Conservation (phyloP, 2,888 invertebrate genomes). For the Neria commutata region DNA sequence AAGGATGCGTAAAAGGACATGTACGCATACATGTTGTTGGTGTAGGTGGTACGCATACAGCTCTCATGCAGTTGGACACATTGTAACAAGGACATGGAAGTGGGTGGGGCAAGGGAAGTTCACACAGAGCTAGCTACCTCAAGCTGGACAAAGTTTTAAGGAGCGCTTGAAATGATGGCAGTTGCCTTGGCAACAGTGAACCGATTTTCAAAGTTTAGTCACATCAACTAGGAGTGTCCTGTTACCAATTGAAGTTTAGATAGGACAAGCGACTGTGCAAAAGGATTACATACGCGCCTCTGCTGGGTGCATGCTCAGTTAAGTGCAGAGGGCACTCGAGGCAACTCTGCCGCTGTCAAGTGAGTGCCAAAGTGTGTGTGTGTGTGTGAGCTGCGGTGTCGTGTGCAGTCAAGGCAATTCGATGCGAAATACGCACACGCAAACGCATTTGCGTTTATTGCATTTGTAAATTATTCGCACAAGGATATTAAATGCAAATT, state of each 20-base stretch:
- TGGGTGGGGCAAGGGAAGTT: not conserved
- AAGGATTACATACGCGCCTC: too few species aligned
- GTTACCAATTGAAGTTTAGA: too few species aligned
- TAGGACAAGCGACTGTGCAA: too few species aligned
- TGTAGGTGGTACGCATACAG: too few species aligned
- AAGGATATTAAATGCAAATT: conserved; percentile 62
- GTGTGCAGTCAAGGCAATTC: not conserved
- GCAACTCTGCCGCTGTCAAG: not conserved
- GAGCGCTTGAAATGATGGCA: too few species aligned
- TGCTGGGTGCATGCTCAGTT: not conserved
- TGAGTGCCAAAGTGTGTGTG: not conserved
- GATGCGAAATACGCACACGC: conserved; percentile 42
- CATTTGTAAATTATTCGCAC: conserved; percentile 63
- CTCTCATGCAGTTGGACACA: too few species aligned
- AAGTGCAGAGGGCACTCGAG: not conserved
- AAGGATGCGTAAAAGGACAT: not conserved
- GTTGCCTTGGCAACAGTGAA: too few species aligned
- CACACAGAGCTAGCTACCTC: not conserved
- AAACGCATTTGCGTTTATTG: conserved; percentile 62
- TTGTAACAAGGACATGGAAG: too few species aligned
- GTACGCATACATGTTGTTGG: not conserved
- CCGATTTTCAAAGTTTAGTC: too few species aligned
- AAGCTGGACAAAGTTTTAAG: too few species aligned
- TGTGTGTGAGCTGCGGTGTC: not conserved
- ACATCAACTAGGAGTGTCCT: too few species aligned